Base-by-base conservation (phyloP, 2,888 invertebrate species). In the Cheiracanthium punctorium region DNA sequence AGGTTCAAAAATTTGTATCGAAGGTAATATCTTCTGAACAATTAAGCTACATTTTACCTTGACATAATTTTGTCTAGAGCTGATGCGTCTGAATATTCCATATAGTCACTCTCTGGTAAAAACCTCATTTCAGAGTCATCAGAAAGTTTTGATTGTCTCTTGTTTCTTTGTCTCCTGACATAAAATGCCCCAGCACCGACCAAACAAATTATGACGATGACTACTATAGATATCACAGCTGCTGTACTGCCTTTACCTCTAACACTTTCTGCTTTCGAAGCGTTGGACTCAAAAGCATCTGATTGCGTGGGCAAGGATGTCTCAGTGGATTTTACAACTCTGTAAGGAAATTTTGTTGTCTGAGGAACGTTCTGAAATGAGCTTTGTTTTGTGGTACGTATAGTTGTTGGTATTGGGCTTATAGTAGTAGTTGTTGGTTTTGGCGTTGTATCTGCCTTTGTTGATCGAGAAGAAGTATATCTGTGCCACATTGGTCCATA, bases 81-180 rank as follows among this genome's bases (percentile, higher is more conserved):
- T 33, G 76, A 67, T n/a, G 76, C 58, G 33, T 86, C 86, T 29
- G 86, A 86, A 69, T 58, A 86, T 33, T 86, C 86, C 5, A 71
- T 43, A n/a, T 67, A 37, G 43, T 87, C 87, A 43, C 74, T 87
- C 29, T 82, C 82, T 1, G 77, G 77, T 64, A 87, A 72, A 69
- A 73, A 87, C 29, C 74, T 87, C 74, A 87, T 74, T 43, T 87
- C 87, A 12, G 87, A 87, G 37, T 87, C 87, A 69, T 87, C 87
- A 2, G 72, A 73, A 5, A 79, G 24, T 70, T 87, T 87, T 5
- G 67, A 72, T n/a, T 77, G 87, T 20, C 58, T 76, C 30, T 67
- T 73, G 0, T 29, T 41, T 28, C 58, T 58, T 43, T 72, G 48
- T 32, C 52, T 73, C 5, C 58, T 69, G 0, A 82, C 1, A 48